Conservation (phyloP, 2,113 vertebrate genomes). For the Hippocampus guttulatus region DNA sequence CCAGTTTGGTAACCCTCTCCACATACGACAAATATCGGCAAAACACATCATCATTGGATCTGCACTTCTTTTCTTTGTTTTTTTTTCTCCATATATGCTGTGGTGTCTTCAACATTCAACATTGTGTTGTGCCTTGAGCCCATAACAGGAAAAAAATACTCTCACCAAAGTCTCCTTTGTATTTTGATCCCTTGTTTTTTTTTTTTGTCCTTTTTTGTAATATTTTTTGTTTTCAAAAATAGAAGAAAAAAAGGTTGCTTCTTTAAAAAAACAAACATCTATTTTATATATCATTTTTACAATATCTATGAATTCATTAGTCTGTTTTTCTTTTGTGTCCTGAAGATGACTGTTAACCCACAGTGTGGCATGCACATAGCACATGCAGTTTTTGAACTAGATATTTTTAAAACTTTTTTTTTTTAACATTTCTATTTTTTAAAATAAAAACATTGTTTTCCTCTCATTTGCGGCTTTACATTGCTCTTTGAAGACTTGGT, state of each 20-base stretch:
- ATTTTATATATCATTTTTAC: constrained; percentile 66
- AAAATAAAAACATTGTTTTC: constrained; percentile 45
- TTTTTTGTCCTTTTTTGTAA: constrained; percentile 65
- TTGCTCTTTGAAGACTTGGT: constrained; percentile 71
- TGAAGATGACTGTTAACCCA: constrained; percentile 80
- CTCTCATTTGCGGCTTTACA: constrained; percentile 71
- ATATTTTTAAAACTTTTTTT: constrained; percentile 63
- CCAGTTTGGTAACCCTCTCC: constrained; percentile 48
- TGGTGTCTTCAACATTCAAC: constrained; percentile 57
- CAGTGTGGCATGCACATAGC: constrained; percentile 82
- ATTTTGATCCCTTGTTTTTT: constrained; percentile 67
- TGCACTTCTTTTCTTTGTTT: constrained; percentile 49
- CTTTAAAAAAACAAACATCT: constrained; percentile 72
- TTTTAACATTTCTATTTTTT: constrained; percentile 65
- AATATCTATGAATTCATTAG: constrained; percentile 62
- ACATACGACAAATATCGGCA: constrained; percentile 57
- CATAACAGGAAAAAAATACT: constrained; percentile 67
- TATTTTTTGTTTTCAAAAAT: constrained; percentile 85
- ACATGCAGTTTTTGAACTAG: constrained; percentile 81
- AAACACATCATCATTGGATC: constrained; percentile 63
- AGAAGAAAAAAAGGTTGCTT: constrained; percentile 80
- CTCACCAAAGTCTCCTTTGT: constrained; percentile 69
- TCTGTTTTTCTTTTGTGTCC: constrained; percentile 73
- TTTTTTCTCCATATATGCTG: constrained; percentile 15
- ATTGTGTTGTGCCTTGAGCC: constrained; percentile 68